Evolutionary conservation across 2,888 invertebrate species (phyloP), one percentile per base, ranked within the genome.

Genomic region (Cecidostiba fungosa): DNA sequence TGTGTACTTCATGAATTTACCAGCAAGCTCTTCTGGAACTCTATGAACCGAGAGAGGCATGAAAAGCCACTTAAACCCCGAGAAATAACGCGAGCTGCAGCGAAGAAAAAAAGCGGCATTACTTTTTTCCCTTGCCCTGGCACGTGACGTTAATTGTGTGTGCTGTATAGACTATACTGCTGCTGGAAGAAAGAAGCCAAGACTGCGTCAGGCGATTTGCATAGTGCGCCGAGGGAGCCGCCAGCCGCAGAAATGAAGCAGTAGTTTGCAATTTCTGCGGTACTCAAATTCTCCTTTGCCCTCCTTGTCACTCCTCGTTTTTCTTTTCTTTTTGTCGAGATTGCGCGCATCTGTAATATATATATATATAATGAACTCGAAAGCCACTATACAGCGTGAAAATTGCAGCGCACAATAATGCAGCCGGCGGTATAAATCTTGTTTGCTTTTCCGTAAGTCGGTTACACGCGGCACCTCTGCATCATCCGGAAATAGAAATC

Each of bases 91-190:
- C 26, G 76, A n/a, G n/a, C n/a, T n/a, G n/a, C 12, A n/a, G 70
- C 50, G 26, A 23, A 77, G 77, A 72, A 54, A 50, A 36, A 83
- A 50, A 39, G 6, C 19, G 26, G 78, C 19, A 43, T n/a, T n/a
- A n/a, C 73, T 59, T 73, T 74, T 78, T 79, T 29, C 36, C 29
- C 29, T n/a, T n/a, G n/a, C 16, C 6, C 19, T 1, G 23, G 54
- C 79, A 50, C 84, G 79, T 80, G 84, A 84, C 84, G 84, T 84
- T 84, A 80, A 84, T 84, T 84, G 84, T 79, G 12, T 50, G 23
- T n/a, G 12, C 39, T n/a, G n/a, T n/a, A n/a, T n/a, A n/a, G n/a
- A n/a, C n/a, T 10, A 39, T 23, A 23, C 79, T 19, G 47, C 47
- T 69, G 32, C 29, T 19, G 59, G 16, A 19, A 43, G 36, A 14